Evolutionary conservation across 2,113 vertebrate genomes (phyloP).

Genomic region (Monarcha castaneiventris): DNA sequence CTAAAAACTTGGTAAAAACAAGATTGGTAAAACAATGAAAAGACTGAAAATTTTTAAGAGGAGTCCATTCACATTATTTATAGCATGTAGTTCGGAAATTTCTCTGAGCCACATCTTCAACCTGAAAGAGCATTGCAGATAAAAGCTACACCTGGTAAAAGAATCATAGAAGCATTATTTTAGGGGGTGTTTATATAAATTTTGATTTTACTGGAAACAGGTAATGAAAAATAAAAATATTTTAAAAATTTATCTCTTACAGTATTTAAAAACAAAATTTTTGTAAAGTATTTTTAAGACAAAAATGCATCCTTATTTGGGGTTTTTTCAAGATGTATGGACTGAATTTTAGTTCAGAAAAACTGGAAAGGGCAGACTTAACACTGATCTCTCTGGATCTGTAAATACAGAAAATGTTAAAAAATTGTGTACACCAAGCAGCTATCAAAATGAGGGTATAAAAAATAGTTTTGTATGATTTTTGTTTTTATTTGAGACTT

Average conservation of each 20-base stretch:
- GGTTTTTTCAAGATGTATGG: not conserved
- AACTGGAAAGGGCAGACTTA: not conserved
- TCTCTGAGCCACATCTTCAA: not conserved
- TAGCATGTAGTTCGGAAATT: not conserved
- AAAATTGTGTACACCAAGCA: not conserved
- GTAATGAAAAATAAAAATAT: not conserved
- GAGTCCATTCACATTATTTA: not conserved
- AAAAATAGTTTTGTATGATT: not conserved
- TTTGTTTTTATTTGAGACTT: constrained; percentile 48
- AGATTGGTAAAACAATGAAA: not conserved
- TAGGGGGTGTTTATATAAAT: not conserved
- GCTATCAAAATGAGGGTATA: not conserved
- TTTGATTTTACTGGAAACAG: not conserved
- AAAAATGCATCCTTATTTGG: not conserved
- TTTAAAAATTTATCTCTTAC: accelerated
- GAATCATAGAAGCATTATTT: not conserved
- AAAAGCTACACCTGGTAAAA: not conserved
- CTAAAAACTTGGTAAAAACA: not conserved
- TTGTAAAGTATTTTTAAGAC: not conserved
- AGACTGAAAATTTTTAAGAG: not conserved
- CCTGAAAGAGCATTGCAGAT: not conserved
- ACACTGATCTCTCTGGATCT: not conserved
- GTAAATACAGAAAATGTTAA: not conserved
- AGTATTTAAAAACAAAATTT: not conserved
- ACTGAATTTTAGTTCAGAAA: not conserved